Percentiles rank a stretch among this genome's conserved stretches.
These are phyloP conservation scores for Myotis findleyi DNA, from an alignment of 2,797 vertebrate genomes.

Conservation along the genomic window DNA sequence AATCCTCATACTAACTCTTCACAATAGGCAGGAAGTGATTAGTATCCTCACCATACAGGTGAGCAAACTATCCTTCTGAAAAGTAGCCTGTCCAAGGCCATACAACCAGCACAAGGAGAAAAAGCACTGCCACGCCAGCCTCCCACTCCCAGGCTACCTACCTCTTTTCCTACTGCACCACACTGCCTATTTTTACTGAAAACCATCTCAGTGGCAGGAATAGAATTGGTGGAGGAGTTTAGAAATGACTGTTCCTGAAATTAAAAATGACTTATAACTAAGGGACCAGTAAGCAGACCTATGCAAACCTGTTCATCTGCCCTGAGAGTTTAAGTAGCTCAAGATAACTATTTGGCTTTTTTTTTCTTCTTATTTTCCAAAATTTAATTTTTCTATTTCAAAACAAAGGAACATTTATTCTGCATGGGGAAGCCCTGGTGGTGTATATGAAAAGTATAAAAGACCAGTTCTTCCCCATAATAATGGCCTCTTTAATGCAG, in stretches of 20 bases:
- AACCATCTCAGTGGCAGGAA: neutral
- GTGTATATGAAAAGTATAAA: neutral
- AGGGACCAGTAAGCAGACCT: neutral
- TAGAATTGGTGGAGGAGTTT: neutral
- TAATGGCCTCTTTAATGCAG: neutral
- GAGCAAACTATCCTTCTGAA: neutral
- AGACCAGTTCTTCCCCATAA: neutral
- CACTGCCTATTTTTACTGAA: neutral
- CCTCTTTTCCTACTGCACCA: neutral
- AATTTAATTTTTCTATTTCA: slow-evolving; percentile 31
- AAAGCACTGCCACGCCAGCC: fast-evolving
- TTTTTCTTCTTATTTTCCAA: slow-evolving; percentile 4
- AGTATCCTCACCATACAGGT: neutral
- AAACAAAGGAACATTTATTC: slow-evolving; percentile 20
- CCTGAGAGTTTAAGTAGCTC: neutral
- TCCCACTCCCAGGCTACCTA: no score
- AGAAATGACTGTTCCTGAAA: neutral
- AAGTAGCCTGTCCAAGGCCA: neutral
- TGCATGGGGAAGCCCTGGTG: neutral
- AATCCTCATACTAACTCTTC: neutral
- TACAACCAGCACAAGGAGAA: neutral
- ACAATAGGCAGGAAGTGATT: neutral
- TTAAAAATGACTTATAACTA: neutral
- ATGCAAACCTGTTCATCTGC: neutral
- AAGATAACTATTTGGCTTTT: neutral